These are phyloP conservation scores for Scolanthus callimorphus DNA, from an alignment of 92 coral and sea anemone genomes.

Conservation along the genomic window DNA sequence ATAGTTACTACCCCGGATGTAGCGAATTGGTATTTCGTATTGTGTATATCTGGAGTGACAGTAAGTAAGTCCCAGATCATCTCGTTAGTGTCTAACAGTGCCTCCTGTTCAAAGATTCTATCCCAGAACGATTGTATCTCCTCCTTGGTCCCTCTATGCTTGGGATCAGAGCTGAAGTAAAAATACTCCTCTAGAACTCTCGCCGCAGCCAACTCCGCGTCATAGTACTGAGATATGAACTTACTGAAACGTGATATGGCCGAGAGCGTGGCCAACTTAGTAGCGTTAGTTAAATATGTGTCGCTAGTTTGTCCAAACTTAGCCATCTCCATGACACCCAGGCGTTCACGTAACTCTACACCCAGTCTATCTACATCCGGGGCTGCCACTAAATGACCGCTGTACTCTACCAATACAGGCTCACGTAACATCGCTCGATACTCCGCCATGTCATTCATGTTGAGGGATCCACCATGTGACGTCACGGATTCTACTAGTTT, in stretches of 20 bases:
- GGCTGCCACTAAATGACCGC: slow-evolving; percentile 53
- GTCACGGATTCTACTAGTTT: slow-evolving; percentile 41
- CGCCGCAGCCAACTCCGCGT: slow-evolving; percentile 46
- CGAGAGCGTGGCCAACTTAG: slow-evolving; percentile 67
- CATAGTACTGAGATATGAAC: slow-evolving; percentile 66
- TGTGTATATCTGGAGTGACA: slow-evolving; percentile 13
- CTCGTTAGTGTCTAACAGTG: slow-evolving; percentile 45
- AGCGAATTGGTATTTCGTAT: slow-evolving; percentile 26
- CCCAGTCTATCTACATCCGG: slow-evolving; percentile 81
- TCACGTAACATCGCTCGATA: slow-evolving; percentile 63
- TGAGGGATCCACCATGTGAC: slow-evolving; percentile 50
- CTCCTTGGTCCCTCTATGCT: slow-evolving; percentile 41
- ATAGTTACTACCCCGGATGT: slow-evolving; percentile 82
- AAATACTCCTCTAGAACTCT: slow-evolving; percentile 50
- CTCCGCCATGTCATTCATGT: slow-evolving; percentile 53
- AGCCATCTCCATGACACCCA: slow-evolving; percentile 67
- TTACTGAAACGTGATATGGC: slow-evolving; percentile 74
- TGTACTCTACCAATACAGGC: slow-evolving; percentile 69
- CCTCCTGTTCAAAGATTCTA: slow-evolving; percentile 40
- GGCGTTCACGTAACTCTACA: slow-evolving; percentile 69
- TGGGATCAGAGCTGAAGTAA: slow-evolving; percentile 42
- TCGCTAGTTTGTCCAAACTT: slow-evolving; percentile 45
- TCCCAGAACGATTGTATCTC: slow-evolving; percentile 66
- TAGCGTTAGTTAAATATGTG: slow-evolving; percentile 68
- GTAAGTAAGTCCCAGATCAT: slow-evolving; percentile 60